These are phyloP conservation scores for Lordiphosa mommai DNA, from an alignment of 1,140 invertebrate species.

Conservation along the genomic window DNA sequence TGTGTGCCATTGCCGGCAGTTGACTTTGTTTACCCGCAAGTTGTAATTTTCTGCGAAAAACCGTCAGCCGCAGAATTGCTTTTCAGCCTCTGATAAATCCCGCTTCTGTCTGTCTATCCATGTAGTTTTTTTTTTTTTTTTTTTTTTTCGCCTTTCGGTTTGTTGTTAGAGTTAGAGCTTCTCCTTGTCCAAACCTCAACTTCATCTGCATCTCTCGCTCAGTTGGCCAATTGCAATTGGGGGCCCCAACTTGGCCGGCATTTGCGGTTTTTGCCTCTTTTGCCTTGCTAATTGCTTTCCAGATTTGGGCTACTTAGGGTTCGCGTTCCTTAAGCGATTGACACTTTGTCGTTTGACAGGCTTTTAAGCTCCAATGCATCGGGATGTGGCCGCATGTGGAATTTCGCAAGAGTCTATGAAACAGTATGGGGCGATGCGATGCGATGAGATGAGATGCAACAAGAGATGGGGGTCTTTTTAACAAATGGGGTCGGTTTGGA, in stretches of 20 bases:
- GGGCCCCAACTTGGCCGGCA: slow-evolving; percentile 8
- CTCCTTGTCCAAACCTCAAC: neutral
- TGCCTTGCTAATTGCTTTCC: slow-evolving; percentile 49
- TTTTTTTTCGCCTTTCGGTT: neutral
- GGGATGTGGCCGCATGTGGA: slow-evolving; percentile 43
- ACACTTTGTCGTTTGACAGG: slow-evolving; percentile 48
- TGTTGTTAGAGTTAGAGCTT: slow-evolving; percentile 2
- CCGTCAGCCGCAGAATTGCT: slow-evolving; percentile 71
- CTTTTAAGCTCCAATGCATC: slow-evolving; percentile 45
- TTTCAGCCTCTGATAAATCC: slow-evolving; percentile 66
- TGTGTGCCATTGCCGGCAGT: slow-evolving; percentile 36
- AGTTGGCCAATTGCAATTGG: slow-evolving; percentile 32
- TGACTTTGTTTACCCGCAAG: slow-evolving; percentile 76
- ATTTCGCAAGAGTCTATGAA: slow-evolving; percentile 53
- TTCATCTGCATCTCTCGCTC: neutral
- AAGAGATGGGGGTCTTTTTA: neutral
- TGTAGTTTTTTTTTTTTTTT: neutral
- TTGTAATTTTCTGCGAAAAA: slow-evolving; percentile 74
- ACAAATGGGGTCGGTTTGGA: neutral
- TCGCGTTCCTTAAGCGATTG: slow-evolving; percentile 7
- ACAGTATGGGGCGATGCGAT: slow-evolving; percentile 19
- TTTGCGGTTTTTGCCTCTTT: slow-evolving; percentile 32
- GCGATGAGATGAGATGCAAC: neutral
- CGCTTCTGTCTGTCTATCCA: slow-evolving; percentile 58
- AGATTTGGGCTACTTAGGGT: slow-evolving; percentile 45